phyloP scores from a whole-genome alignment of 2,113 vertebrate genomes.

The Mus pahari region DNA sequence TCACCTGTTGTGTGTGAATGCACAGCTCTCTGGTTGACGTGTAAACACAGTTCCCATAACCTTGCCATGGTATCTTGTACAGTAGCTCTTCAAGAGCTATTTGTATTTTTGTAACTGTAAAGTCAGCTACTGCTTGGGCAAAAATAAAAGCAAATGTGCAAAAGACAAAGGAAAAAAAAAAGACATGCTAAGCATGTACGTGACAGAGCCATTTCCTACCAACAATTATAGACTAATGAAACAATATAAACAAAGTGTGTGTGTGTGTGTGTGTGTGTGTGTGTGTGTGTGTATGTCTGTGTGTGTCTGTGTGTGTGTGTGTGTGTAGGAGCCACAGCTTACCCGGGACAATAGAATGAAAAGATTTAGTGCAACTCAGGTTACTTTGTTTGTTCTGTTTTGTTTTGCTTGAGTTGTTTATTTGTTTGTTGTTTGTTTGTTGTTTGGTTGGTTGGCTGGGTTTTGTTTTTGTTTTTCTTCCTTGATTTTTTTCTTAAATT shows the following conservation, averaged over 20 bases:
- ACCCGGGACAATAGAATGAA: not conserved
- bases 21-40: not conserved
- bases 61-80: not conserved
- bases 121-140: not conserved
- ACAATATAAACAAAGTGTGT: not conserved
- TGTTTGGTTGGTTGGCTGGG: not conserved
- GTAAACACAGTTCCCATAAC: not conserved
- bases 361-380: too few relatives aligned
- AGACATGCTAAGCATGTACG: not conserved
- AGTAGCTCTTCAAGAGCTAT: not conserved
- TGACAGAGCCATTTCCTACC: not conserved
- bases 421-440: not conserved
- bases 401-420: not conserved
- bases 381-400: not conserved
- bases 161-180: not conserved
- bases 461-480: not conserved
- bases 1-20: conserved; percentile 10
- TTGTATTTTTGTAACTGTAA: not conserved
- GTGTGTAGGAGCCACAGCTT: not conserved
- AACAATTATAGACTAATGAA: not conserved
- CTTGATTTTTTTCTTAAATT: not conserved
- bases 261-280: not conserved
- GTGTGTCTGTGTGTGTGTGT: not conserved
- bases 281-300: not conserved
- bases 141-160: conserved; percentile 44